Conservation (phyloP, 2,888 invertebrate genomes). For the Agriopis leucophaearia region DNA sequence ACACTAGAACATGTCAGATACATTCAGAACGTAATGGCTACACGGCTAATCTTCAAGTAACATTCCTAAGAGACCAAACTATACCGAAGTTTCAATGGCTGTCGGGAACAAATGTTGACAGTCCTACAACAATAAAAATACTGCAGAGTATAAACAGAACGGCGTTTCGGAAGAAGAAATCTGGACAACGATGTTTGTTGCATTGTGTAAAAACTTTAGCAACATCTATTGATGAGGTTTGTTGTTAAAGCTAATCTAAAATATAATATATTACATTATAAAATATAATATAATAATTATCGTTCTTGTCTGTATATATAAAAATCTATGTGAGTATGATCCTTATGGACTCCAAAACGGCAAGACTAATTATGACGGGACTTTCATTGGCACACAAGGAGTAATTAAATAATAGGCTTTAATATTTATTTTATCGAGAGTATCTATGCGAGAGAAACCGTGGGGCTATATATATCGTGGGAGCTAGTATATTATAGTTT, state of each 20-base stretch:
- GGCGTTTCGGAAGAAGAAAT: conserved; percentile 93
- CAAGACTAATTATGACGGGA: too few species aligned
- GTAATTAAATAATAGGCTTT: too few species aligned
- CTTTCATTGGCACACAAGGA: too few species aligned
- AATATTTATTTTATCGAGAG: too few species aligned
- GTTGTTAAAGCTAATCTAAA: background rate
- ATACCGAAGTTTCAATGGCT: conserved; percentile 84
- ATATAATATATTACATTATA: too few species aligned
- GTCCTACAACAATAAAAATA: conserved; percentile 90
- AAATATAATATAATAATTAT: too few species aligned
- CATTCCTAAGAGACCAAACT: conserved; percentile 86
- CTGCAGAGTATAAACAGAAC: conserved; percentile 93
- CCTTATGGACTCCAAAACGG: too few species aligned
- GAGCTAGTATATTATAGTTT: too few species aligned
- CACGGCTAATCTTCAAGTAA: conserved; percentile 84
- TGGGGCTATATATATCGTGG: too few species aligned
- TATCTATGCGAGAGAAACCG: too few species aligned
- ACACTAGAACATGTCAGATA: conserved; percentile 86
- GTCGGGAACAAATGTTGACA: conserved; percentile 88
- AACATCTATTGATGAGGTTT: conserved; percentile 81
- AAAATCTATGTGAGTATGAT: too few species aligned
- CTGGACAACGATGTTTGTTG: conserved; percentile 94
- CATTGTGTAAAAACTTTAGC: conserved; percentile 90
- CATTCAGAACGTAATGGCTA: conserved; percentile 85
- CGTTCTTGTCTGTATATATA: too few species aligned